Conservation (phyloP, 2,113 vertebrate species). For the Ailurus styani region DNA sequence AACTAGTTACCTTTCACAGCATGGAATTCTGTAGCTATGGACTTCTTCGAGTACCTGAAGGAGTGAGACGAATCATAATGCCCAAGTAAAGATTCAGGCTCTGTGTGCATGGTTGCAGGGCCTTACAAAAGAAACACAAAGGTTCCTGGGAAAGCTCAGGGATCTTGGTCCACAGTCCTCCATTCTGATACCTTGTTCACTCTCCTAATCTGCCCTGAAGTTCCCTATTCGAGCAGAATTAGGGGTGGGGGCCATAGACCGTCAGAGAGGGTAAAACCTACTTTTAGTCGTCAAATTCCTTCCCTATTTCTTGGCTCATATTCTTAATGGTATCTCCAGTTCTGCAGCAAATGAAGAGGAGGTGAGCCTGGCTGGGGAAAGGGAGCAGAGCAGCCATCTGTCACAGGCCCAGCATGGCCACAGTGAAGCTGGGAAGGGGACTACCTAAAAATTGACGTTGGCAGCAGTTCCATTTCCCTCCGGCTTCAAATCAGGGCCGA, state of each 20-base stretch:
- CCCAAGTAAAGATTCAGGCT: neutral
- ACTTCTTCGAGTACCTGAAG: neutral
- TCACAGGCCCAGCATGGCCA: neutral
- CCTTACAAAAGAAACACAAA: neutral
- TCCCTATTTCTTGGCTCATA: neutral
- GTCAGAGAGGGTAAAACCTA: neutral
- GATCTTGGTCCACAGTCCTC: neutral
- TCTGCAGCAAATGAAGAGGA: neutral
- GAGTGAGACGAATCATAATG: neutral
- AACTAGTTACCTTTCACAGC: neutral
- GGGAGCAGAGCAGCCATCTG: conserved; percentile 32
- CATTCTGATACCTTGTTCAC: neutral
- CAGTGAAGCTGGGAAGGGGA: neutral
- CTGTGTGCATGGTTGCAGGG: neutral
- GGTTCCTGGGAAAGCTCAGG: neutral
- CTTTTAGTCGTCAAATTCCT: conserved; percentile 18
- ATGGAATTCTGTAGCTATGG: neutral
- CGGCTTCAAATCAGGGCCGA: neutral
- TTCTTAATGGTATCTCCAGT: conserved; percentile 4
- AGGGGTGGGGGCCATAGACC: neutral
- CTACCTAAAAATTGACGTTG: neutral
- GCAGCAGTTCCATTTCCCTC: neutral
- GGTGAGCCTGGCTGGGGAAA: neutral
- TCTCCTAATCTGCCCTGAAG: neutral
- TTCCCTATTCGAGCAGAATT: neutral